These are phyloP conservation scores for Uromys caudimaculatus DNA, from an alignment of 2,797 vertebrate species.

Conservation along the genomic window DNA sequence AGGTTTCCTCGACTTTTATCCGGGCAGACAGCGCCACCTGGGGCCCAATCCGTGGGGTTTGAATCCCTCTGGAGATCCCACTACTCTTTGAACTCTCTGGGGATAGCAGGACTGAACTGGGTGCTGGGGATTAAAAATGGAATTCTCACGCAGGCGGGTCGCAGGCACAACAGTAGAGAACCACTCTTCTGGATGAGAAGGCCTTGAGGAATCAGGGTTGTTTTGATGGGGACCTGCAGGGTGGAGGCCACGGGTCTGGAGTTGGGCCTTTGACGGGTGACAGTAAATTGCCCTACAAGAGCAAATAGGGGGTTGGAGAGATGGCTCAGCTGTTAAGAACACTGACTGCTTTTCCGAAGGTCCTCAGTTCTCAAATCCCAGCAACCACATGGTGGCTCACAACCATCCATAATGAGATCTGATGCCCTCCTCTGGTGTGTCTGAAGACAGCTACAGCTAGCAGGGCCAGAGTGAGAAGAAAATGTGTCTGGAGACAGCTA, in stretches of 20 bases:
- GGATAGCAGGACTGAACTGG: background rate
- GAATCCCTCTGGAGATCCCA: background rate
- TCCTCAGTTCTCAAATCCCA: too few relatives aligned
- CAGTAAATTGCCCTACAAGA: background rate
- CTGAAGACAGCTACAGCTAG: too few relatives aligned
- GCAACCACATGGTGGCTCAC: too few relatives aligned
- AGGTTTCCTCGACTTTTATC: background rate
- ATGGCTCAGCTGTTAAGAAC: too few relatives aligned
- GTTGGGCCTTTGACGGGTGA: background rate
- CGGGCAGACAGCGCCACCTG: constrained; percentile 72
- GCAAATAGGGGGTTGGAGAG: too few relatives aligned
- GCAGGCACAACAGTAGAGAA: background rate
- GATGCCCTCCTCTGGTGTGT: too few relatives aligned
- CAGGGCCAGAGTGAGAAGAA: too few relatives aligned
- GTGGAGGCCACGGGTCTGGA: background rate
- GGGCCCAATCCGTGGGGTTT: background rate
- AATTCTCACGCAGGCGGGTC: background rate
- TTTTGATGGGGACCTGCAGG: background rate
- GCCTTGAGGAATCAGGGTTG: background rate
- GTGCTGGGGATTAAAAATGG: background rate
- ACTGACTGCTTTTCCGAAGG: too few relatives aligned
- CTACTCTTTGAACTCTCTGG: background rate
- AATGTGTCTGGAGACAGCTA: too few relatives aligned
- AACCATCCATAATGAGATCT: too few relatives aligned
- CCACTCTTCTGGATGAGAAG: background rate